Base-by-base conservation (phyloP, 2,888 invertebrate genomes). In the Bellardia pandia region DNA sequence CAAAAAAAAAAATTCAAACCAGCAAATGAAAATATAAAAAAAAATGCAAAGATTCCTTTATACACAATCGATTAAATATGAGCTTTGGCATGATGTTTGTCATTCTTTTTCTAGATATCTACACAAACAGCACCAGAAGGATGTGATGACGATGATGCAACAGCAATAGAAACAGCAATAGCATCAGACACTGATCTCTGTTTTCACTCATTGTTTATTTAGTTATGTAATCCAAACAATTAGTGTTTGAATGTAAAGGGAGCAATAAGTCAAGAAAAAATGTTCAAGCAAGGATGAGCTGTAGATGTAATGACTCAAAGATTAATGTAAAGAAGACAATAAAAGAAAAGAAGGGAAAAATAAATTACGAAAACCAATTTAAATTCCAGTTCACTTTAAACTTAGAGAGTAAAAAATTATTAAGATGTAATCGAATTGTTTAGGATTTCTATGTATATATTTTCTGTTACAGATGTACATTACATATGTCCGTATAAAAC, bases 191-290 rank as follows among this genome's bases (percentile, higher is more conserved):
- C 78, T 87, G 85, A 85, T 85, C 85, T 82, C 75, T 82, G 74
- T 75, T 82, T 78, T 71, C 64, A 45, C 53, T 75, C 78, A 78
- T 81, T 85, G 85, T 85, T 87, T 87, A 81, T 78, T 85, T 87
- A 87, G 87, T 75, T 81, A 75, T 85, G 85, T 87, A 87, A 87
- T 87, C 85, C 85, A 75, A 85, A 85, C 87, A 87, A 87, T 87
- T 87, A 87, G 87, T 78, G 58, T 56, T 80, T 85, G 58, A 69
- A 72, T 75, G 58, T 23, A 56, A 53, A 74, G 37, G 30, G 58
- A 66, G 75, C 1, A 69, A 64, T 45, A 53, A 71, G 66, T 2
- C 51, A 48, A 60, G 45, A 48, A 51, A 72, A 13, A 66, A 48
- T 23, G 23, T 33, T 9, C 13, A 40, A 68, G 60, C 75, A 80